Evolutionary conservation across 2,888 invertebrate species (phyloP), one percentile per base, ranked within the genome.

Genomic region (Zootermopsis nevadensis): DNA sequence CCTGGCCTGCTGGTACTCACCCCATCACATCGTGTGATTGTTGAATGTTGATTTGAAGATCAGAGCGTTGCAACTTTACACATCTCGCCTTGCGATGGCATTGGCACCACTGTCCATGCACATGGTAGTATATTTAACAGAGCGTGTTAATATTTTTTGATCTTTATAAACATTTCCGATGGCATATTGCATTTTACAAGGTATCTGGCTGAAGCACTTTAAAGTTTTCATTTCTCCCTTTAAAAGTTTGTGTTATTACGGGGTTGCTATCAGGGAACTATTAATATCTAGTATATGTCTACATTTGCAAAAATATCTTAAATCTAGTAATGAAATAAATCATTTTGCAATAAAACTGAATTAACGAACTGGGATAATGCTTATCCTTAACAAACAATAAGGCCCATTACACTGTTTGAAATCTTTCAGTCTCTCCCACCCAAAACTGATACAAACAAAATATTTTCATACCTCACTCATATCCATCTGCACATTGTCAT

Each of bases 401-500:
- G 33, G 33, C 19, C 15, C 19, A 69, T 69, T 69, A 69, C 31
- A 69, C 10, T 69, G 60, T 60, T 27, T 60, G n/a, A 60, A 60
- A 60, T 27, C 27, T 27, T 60, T 60, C 27, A 27, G 27, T 27
- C 60, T 33, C 31, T 69, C 19, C 69, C 33, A 15, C 69, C 69
- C 69, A 12, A 33, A 33, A 24, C 22, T 30, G 22, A 72, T 10
- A 72, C 31, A 1, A 22, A 55, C 69, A 66, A 82, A 69, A 42
- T 83, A 27, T 66, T 86, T 85, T 88, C 87, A 86, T 90, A 91
- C 91, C 91, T 91, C 93, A 91, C 95, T 95, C 92, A 95, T 91
- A 87, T 95, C 95, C 95, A 95, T 95, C 89, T 94, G 94, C 85
- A 95, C 94, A 86, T 94, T 93, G 86, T 95, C 95, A 88, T 95